Percentiles rank a stretch among this genome's conserved stretches.
phyloP scores from a whole-genome alignment of 2,113 vertebrate genomes.

The Cheilinus undulatus region DNA sequence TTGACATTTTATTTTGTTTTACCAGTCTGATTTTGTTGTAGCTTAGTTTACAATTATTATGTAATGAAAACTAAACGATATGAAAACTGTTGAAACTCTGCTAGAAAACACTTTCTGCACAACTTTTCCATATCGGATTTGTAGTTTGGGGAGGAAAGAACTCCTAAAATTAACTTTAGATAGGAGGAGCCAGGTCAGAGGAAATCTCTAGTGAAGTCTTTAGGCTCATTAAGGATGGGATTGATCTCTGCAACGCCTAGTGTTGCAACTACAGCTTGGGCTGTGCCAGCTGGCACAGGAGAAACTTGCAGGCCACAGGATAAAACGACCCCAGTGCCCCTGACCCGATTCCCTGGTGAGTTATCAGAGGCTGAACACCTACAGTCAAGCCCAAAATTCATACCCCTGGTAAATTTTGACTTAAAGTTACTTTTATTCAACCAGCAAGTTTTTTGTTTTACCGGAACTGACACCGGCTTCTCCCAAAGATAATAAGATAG shows the following conservation, averaged over 20 bases:
- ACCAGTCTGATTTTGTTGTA: too few relatives aligned
- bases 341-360: slow-evolving; percentile 14
- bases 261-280: slow-evolving; percentile 56
- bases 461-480: too few relatives aligned
- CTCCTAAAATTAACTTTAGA: slow-evolving; percentile 67
- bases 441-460: too few relatives aligned
- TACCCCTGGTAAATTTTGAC: too few relatives aligned
- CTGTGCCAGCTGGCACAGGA: slow-evolving; percentile 56
- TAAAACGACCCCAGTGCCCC: neutral
- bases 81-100: too few relatives aligned
- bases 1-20: too few relatives aligned
- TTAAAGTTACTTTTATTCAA: too few relatives aligned
- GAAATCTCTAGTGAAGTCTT: slow-evolving; percentile 75
- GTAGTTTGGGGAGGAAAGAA: slow-evolving; percentile 19
- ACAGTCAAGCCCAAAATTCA: too few relatives aligned
- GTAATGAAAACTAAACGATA: too few relatives aligned
- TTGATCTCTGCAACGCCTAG: slow-evolving; percentile 78
- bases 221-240: slow-evolving; percentile 73
- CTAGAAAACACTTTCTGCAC: neutral
- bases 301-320: slow-evolving; percentile 41
- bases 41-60: too few relatives aligned
- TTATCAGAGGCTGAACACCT: neutral
- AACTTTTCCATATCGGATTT: slow-evolving; percentile 17
- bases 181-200: slow-evolving; percentile 70
- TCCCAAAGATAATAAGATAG: too few relatives aligned